These are phyloP conservation scores for Ichneumoninae sp. DNA, from an alignment of 2,888 invertebrate species.

Conservation along the genomic window DNA sequence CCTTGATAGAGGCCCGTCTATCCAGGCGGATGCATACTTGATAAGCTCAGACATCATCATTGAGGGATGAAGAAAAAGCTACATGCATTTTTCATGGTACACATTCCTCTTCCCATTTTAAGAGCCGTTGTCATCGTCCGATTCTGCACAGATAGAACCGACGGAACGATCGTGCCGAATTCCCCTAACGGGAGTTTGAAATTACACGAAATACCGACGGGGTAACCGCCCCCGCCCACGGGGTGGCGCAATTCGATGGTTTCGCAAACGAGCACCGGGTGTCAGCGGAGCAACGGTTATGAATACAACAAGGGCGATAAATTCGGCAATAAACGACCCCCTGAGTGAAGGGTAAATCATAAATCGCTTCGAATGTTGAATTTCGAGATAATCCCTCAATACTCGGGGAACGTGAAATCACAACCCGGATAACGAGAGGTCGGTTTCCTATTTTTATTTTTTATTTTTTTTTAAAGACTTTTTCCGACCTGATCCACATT, in stretches of 20 bases:
- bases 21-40: background rate
- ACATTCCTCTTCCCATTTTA: constrained; percentile 9
- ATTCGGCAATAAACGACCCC: constrained; percentile 65
- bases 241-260: constrained; percentile 15
- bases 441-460: background rate
- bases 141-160: background rate
- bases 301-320: constrained; percentile 66
- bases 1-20: no score
- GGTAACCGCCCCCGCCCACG: background rate
- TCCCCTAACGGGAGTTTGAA: constrained; percentile 15
- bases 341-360: constrained; percentile 56
- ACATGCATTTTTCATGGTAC: background rate
- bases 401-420: constrained; percentile 12
- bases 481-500: background rate
- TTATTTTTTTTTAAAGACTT: background rate
- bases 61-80: background rate
- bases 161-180: background rate
- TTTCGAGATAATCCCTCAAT: constrained; percentile 8
- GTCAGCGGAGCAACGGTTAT: constrained; percentile 43
- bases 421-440: constrained; percentile 9
- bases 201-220: constrained; percentile 15
- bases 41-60: background rate
- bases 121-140: background rate
- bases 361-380: constrained; percentile 53
- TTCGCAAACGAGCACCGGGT: constrained; percentile 30